Conservation (phyloP, 2,888 invertebrate genomes). For the Agrotis segetum region DNA sequence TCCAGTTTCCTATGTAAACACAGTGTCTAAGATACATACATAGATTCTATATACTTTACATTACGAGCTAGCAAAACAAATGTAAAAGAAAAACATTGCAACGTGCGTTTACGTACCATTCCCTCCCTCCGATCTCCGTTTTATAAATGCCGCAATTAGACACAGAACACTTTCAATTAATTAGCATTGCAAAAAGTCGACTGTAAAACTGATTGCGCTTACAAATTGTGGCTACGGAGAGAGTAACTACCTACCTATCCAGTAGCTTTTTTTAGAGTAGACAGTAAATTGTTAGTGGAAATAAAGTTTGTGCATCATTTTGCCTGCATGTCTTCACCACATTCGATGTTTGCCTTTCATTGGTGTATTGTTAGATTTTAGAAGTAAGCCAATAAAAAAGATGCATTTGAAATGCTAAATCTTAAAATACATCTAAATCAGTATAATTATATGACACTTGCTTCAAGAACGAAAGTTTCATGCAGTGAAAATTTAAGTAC, state of each 20-base stretch:
- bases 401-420: no score
- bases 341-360: no score
- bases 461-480: no score
- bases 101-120: slow-evolving; percentile 21
- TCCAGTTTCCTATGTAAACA: slow-evolving; percentile 8
- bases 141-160: slow-evolving; percentile 51
- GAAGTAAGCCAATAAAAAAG: no score
- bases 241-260: background rate
- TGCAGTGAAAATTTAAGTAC: no score
- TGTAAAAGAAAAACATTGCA: slow-evolving; percentile 4
- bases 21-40: background rate
- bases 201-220: slow-evolving; percentile 42
- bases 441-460: no score
- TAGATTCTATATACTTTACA: background rate
- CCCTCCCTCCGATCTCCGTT: slow-evolving; percentile 29
- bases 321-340: background rate
- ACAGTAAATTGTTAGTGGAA: background rate
- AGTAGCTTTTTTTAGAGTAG: slow-evolving; percentile 2
- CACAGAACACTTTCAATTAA: slow-evolving; percentile 43
- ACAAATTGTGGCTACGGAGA: slow-evolving; percentile 22
- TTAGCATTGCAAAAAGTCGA: slow-evolving; percentile 44
- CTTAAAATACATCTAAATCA: no score
- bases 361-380: no score
- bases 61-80: slow-evolving; percentile 12
- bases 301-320: background rate